Percentiles rank a stretch among this genome's conserved stretches.
Conservation (phyloP, 37 sponge, comb jelly and placozoan species). For the Crambe crambe region DNA sequence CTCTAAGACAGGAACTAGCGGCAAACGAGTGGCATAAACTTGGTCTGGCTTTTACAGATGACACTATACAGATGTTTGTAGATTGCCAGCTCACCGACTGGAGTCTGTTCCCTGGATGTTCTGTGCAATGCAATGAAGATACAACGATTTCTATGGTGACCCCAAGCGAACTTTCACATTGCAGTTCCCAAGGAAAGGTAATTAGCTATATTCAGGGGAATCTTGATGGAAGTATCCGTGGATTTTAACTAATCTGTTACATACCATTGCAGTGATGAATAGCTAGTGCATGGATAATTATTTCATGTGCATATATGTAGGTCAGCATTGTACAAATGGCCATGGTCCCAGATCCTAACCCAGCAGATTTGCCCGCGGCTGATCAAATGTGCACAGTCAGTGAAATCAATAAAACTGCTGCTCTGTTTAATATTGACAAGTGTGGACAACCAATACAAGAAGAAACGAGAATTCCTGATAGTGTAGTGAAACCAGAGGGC, state of each 20-base stretch:
- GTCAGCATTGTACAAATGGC: constrained; percentile 17
- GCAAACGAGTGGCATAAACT: constrained; percentile 26
- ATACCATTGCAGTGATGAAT: no score
- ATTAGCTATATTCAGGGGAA: no score
- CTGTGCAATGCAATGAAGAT: constrained; percentile 5
- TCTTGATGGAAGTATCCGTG: no score
- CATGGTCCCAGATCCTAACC: constrained; percentile 17
- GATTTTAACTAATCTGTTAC: no score
- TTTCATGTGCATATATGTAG: constrained; percentile 14
- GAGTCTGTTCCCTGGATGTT: background rate
- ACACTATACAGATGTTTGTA: background rate
- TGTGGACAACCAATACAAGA: background rate
- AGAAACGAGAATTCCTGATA: no score
- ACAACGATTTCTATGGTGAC: background rate
- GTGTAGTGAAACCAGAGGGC: background rate
- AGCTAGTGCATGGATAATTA: background rate
- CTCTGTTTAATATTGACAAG: background rate
- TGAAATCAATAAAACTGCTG: constrained; percentile 8
- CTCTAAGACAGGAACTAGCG: background rate
- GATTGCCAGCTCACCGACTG: background rate
- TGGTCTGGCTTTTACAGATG: background rate
- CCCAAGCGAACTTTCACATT: background rate
- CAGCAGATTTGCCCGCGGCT: constrained; percentile 1
- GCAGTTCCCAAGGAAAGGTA: constrained; percentile 2
- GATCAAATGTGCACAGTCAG: constrained; percentile 15